Percentiles rank a stretch among this genome's conserved stretches.
These are phyloP conservation scores for Metacarcinus magister DNA, from an alignment of 2,888 invertebrate species.

Conservation along the genomic window DNA sequence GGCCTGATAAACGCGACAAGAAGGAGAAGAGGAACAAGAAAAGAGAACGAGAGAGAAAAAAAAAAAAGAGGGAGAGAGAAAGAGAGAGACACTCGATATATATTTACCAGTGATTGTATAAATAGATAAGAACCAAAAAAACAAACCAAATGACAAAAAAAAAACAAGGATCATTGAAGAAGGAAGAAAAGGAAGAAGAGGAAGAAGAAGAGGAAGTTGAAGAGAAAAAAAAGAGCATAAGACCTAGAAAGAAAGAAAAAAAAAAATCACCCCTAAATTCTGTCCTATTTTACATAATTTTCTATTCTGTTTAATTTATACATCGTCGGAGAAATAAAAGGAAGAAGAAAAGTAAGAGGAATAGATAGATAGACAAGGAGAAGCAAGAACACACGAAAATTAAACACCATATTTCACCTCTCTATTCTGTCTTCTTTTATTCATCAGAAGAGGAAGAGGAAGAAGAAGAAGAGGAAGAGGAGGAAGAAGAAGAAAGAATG, in stretches of 20 bases:
- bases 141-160: background rate
- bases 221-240: background rate
- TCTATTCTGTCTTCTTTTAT: no score
- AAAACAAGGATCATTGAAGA: background rate
- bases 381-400: background rate
- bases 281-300: no score
- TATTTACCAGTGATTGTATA: no score
- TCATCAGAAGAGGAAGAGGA: background rate
- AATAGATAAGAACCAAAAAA: no score
- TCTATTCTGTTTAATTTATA: no score
- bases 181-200: slow-evolving; percentile 26
- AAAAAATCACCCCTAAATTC: no score
- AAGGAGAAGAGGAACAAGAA: background rate
- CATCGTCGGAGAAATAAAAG: background rate
- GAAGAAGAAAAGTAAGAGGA: background rate
- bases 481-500: background rate
- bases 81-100: no score
- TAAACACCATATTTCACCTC: no score
- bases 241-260: no score
- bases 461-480: background rate
- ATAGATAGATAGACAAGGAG: background rate
- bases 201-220: background rate
- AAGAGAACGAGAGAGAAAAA: no score
- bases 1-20: background rate
- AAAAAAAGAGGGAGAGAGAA: no score